Base-by-base conservation (phyloP, 2,888 invertebrate species). In the Diadromus collaris region DNA sequence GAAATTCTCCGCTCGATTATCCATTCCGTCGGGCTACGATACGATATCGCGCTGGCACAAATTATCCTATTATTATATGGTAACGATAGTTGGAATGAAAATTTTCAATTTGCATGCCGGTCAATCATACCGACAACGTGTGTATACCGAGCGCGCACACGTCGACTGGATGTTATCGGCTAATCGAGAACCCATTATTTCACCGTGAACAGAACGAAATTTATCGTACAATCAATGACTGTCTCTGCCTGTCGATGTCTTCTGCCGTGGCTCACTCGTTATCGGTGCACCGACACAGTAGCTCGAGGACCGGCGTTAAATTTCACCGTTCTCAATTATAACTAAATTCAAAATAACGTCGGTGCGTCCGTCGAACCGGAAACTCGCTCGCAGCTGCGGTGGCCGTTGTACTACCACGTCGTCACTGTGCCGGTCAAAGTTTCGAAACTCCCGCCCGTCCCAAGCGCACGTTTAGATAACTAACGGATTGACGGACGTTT, bases 381-480 rank as follows among this genome's bases (percentile, higher is more conserved):
- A 41, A 51, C 51, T 24, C 24, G 24, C 24, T 9, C 21, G 21
- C 10, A 24, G 21, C 51, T 6, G 51, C 51, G 51, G 1, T 24
- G 24, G 21, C 24, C 51, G 24, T 51, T 51, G 24, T 9, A 10
- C 13, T 9, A 10, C 13, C 16, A 6, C 24, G 13, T 1, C 32
- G 48, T 1, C 32, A 69, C 60, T 48, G 41, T 69, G 16, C 27
- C 13, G 34, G 58, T 32, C 46, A 24, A 56, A 78, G 68, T 69
- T 58, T 38, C 38, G 34, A 10, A 63, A 69, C 16, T 41, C 21
- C 27, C 54, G 27, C 24, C 51, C 54, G 27, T 13, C 51, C 24
- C 51, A 73, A 78, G 61, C 69, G 38, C 29, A 51, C n/a, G n/a
- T 78, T 63, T 73, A 46, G 48, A 69, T 68, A 34, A 38, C 16